phyloP scores from a whole-genome alignment of 2,797 vertebrate genomes.

The Spinus olivaceus region DNA sequence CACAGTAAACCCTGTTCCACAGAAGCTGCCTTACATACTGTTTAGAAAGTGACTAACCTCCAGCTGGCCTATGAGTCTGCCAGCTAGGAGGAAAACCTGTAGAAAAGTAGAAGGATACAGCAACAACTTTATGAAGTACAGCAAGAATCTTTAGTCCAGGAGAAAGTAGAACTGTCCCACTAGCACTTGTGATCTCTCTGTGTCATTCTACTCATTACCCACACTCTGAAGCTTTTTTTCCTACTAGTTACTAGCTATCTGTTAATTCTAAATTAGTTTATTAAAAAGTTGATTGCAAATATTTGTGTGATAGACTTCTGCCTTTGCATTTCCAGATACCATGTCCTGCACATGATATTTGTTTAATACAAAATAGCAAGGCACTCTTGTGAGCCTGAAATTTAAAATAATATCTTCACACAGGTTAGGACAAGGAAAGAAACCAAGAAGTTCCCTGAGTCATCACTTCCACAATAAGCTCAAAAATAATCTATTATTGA shows the following conservation, averaged over 20 bases:
- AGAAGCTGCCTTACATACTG: neutral
- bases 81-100: neutral
- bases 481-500: neutral
- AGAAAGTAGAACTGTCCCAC: neutral
- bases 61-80: neutral
- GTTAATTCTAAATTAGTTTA: neutral
- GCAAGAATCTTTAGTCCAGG: neutral
- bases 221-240: neutral
- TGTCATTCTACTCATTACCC: neutral
- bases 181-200: neutral
- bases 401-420: neutral
- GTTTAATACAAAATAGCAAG: neutral
- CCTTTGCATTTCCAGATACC: neutral
- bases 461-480: neutral
- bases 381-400: neutral
- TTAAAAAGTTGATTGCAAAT: neutral
- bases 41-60: neutral
- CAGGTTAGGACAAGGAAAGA: neutral
- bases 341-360: neutral
- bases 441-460: neutral
- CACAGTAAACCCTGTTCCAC: neutral
- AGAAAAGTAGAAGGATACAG: neutral
- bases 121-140: neutral
- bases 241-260: neutral
- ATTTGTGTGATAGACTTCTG: neutral